Conservation (phyloP, 2,113 vertebrate species). For the Chlorodrepanis virens region DNA sequence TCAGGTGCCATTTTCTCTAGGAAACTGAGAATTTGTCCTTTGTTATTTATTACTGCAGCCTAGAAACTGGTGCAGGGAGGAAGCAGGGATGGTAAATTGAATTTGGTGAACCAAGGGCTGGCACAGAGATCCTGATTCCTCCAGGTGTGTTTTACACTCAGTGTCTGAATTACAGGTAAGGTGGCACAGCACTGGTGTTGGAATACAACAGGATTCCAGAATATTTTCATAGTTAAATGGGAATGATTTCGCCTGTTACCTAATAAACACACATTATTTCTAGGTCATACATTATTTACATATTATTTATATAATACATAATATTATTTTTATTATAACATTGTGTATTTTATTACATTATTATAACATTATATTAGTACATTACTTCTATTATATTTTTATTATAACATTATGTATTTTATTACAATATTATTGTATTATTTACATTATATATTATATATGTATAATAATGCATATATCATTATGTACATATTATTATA, state of each 20-base stretch:
- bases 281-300: not conserved
- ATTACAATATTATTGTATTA: not conserved
- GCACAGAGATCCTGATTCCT: not conserved
- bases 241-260: not conserved
- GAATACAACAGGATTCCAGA: not conserved
- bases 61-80: not conserved
- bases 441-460: too few species aligned
- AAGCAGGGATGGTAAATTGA: not conserved
- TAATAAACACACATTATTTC: not conserved
- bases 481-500: too few species aligned
- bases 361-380: too few species aligned
- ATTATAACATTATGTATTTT: too few species aligned
- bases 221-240: not conserved
- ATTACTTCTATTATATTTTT: not conserved
- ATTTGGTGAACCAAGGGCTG: not conserved
- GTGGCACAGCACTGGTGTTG: not conserved
- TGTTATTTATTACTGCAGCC: not conserved
- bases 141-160: not conserved
- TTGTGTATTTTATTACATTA: not conserved
- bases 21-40: not conserved
- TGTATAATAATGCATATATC: too few species aligned
- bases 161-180: not conserved
- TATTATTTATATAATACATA: not conserved
- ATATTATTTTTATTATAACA: not conserved
- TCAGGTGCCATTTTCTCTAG: not conserved